Evolutionary conservation across 2,113 vertebrate species (phyloP).

Genomic region (Lophius piscatorius): DNA sequence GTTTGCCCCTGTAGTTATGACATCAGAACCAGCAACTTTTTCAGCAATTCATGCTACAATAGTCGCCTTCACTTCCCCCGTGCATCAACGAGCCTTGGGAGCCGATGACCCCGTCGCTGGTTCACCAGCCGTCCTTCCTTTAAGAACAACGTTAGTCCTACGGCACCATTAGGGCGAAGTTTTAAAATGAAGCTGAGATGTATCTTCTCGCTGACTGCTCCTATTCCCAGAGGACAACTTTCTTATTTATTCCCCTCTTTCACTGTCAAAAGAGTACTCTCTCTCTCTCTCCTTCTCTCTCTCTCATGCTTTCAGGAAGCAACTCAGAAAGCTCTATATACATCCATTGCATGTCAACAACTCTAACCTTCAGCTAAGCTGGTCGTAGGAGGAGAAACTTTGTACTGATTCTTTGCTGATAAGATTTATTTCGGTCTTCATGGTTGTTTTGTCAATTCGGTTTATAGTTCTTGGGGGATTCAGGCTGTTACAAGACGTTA

Average conservation of each 20-base stretch:
- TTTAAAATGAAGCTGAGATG: background rate
- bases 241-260: background rate
- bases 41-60: too few relatives aligned
- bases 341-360: slow-evolving; percentile 6
- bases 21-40: too few relatives aligned
- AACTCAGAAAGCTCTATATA: background rate
- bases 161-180: background rate
- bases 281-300: background rate
- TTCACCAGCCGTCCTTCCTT: too few relatives aligned
- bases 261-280: background rate
- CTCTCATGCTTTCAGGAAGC: slow-evolving; percentile 10
- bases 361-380: slow-evolving; percentile 11
- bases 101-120: too few relatives aligned
- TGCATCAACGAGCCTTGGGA: too few relatives aligned
- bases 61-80: too few relatives aligned
- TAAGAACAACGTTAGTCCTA: too few relatives aligned
- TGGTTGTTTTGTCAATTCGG: slow-evolving; percentile 14
- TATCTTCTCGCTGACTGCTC: background rate
- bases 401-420: slow-evolving; percentile 2
- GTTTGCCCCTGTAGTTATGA: too few relatives aligned
- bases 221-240: background rate
- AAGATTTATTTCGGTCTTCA: background rate
- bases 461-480: slow-evolving; percentile 18
- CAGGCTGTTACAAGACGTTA: background rate
- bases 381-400: slow-evolving; percentile 4